These are phyloP conservation scores for Cosmorhoe ocellata DNA, from an alignment of 2,888 invertebrate genomes.

Conservation along the genomic window DNA sequence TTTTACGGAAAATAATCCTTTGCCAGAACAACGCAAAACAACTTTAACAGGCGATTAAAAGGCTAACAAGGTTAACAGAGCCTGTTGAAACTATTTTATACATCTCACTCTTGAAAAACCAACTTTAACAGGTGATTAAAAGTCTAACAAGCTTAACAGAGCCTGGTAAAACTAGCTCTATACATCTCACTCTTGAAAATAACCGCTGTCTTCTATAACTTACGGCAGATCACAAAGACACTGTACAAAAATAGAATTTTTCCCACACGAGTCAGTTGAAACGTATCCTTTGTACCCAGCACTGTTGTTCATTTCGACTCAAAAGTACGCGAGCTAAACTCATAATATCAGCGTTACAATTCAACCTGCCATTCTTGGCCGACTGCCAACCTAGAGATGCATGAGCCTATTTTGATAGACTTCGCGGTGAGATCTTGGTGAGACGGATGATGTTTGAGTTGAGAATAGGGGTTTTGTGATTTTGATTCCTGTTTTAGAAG, in stretches of 20 bases:
- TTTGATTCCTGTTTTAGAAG: too few relatives aligned
- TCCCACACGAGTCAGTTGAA: constrained; percentile 39
- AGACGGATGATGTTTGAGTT: not conserved
- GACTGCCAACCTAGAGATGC: not conserved
- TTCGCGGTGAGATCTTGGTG: not conserved
- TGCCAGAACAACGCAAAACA: too few relatives aligned
- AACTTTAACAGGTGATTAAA: too few relatives aligned
- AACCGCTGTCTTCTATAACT: not conserved
- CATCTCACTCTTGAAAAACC: too few relatives aligned
- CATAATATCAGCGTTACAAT: constrained; percentile 1
- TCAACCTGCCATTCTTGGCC: constrained; percentile 1
- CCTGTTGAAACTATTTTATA: too few relatives aligned
- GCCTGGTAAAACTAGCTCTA: too few relatives aligned
- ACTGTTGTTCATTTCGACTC: constrained; percentile 40
- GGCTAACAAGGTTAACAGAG: too few relatives aligned
- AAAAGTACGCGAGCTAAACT: constrained; percentile 19
- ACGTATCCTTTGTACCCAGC: constrained; percentile 42
- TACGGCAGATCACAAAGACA: constrained; percentile 39
- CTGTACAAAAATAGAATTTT: constrained; percentile 50
- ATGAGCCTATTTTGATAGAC: constrained; percentile 13
- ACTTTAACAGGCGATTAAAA: too few relatives aligned
- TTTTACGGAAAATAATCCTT: too few relatives aligned
- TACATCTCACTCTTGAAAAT: too few relatives aligned
- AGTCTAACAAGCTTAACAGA: too few relatives aligned
- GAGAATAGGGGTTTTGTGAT: too few relatives aligned